Evolutionary conservation across 1,140 invertebrate species (phyloP), one percentile per base, ranked within the genome.

Genomic region (Phymastichus coffea): DNA sequence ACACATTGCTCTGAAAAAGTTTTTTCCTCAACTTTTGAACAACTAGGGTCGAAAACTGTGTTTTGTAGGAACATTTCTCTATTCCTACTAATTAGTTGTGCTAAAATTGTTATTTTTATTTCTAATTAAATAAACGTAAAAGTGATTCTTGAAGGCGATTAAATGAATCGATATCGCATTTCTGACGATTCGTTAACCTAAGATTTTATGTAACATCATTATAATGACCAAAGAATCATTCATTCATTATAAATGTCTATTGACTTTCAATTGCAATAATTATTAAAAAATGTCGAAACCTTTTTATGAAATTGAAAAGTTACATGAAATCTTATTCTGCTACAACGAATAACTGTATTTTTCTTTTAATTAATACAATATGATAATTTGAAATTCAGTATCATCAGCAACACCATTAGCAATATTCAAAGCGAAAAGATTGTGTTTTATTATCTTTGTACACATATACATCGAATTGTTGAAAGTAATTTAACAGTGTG

Each of bases 381-480:
- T 23, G 41, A 23, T 59, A 33, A 46, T 52, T 52, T 59, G 41
- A 46, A n/a, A n/a, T n/a, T n/a, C 47, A 26, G 7, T n/a, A 51
- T 41, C 15, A 23, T 38, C 37, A 30, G 52, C 40, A 53, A 59
- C 37, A 37, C n/a, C 20, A 59, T 8, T 46, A 15, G 12, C 53
- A 52, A 35, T 52, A 51, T 51, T 33, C 38, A 26, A 51, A 35
- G 23, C 33, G n/a, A 51, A 22, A 63, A 57, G 35, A 44, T 62
- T 48, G 62, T 68, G 57, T 67, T 65, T 66, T 60, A 66, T 68
- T 70, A 65, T 64, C 63, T 59, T 66, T 70, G 67, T 67, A 67
- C 61, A 70, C 67, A 68, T 68, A 68, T 66, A 68, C 44, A 66
- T 66, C 68, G 56, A 64, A 61, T 58, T 48, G 61, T 67, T 66